phyloP scores from a whole-genome alignment of 37 sponge, comb jelly and placozoan genomes.

The Diacarnus erythraeanus region DNA sequence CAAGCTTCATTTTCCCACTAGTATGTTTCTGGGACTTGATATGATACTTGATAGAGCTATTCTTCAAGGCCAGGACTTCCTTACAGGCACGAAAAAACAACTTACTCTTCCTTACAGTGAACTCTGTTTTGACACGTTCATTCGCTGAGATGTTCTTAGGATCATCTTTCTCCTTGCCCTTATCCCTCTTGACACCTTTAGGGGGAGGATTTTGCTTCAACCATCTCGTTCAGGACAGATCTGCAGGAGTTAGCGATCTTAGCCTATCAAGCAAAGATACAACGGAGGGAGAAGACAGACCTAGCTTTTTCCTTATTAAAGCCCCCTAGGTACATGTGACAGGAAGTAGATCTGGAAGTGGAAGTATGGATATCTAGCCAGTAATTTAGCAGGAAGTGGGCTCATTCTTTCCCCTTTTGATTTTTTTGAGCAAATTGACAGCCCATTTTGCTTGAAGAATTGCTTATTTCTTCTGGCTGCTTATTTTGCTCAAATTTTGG shows the following conservation, averaged over 20 bases:
- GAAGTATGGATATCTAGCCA: too few relatives aligned
- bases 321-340: too few relatives aligned
- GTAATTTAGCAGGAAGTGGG: too few relatives aligned
- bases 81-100: background rate
- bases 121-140: slow-evolving; percentile 10
- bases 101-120: slow-evolving; percentile 1
- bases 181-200: slow-evolving; percentile 8
- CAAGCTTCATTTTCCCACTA: too few relatives aligned
- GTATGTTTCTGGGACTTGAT: background rate
- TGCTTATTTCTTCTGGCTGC: too few relatives aligned
- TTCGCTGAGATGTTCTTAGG: slow-evolving; percentile 4
- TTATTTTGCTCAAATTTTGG: too few relatives aligned
- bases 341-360: too few relatives aligned
- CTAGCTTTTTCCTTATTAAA: too few relatives aligned
- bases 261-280: background rate
- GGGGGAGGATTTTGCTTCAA: slow-evolving; percentile 7
- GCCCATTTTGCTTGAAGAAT: too few relatives aligned
- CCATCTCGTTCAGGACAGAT: background rate
- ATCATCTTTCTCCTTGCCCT: slow-evolving; percentile 3
- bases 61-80: background rate
- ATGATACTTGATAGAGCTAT: background rate
- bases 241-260: background rate
- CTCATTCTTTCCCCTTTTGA: too few relatives aligned
- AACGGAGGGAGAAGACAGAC: too few relatives aligned
- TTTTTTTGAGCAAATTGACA: too few relatives aligned